Evolutionary conservation across 1,140 invertebrate genomes (phyloP), one percentile per base, ranked within the genome.

Genomic region (Bombus polaris): DNA sequence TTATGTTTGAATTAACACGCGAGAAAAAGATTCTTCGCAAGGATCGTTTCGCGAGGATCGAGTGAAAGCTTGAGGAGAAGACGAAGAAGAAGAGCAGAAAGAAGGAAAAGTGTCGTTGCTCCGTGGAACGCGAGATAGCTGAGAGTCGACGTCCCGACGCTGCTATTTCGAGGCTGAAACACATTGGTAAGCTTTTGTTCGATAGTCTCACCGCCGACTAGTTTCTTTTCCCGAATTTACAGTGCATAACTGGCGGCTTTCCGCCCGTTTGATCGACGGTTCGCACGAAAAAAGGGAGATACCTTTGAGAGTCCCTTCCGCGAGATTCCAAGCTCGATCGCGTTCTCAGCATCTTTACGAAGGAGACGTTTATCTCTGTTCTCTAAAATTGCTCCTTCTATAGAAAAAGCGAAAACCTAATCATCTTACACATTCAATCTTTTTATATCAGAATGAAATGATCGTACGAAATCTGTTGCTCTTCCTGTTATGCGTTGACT

Each of bases 101-200:
- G 65, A 66, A 86, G 47, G 66, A 91, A 87, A 90, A 84, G 78
- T 88, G 80, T 74, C 70, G 77, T 85, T 79, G 62, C 76, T 53
- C 82, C 53, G 80, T 76, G 76, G 71, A 86, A 87, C 89, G 85
- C 72, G 66, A 79, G 88, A 90, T 88, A 85, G 84, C 88, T 72
- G 72, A 86, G 59, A 90, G 87, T 87, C 87, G 83, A 88, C 88
- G 68, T 81, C 83, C 85, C 87, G 87, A 89, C 84, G 82, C 73
- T 75, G 89, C 91, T 92, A 92, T 92, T 92, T 92, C 88, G 88
- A 92, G 92, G 88, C 79, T 90, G 78, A 79, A 85, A 72, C 72
- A 76, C 57, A 78, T 78, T 82, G 88, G 92, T 92, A 80, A 92
- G 88, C 80, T 87, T 71, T 89, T 81, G 53, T 77, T 42, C 66